phyloP scores from a whole-genome alignment of 1,140 invertebrate genomes.

The Laupala kohalensis region DNA sequence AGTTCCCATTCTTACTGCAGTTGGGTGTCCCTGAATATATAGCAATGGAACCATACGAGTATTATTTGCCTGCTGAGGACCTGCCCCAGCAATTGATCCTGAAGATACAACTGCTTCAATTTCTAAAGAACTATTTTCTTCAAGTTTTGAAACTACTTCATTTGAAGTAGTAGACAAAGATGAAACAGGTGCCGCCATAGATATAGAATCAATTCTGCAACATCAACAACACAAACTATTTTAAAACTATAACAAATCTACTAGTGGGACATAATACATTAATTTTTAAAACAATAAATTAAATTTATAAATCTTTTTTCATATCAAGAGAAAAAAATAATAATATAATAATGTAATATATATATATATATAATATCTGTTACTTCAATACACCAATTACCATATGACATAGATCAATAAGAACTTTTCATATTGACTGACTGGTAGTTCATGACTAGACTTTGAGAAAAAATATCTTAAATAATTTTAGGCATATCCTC shows the following conservation, averaged over 20 bases:
- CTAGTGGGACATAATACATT: neutral
- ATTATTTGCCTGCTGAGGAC: neutral
- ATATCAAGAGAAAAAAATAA: too few species aligned
- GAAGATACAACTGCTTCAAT: neutral
- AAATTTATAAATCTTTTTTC: neutral
- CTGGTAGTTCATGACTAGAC: too few species aligned
- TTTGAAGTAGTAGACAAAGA: neutral
- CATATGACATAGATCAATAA: neutral
- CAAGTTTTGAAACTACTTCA: neutral
- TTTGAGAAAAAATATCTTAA: too few species aligned
- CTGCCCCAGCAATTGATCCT: neutral
- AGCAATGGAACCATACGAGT: constrained; percentile 6
- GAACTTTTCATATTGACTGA: too few species aligned
- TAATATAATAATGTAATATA: neutral
- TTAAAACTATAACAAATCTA: neutral
- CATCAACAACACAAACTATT: neutral
- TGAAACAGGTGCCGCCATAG: constrained; percentile 1
- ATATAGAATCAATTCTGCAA: neutral
- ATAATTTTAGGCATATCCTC: too few species aligned
- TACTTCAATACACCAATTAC: neutral
- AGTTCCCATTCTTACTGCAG: neutral
- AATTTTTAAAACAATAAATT: neutral
- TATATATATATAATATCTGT: neutral
- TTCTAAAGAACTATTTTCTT: neutral
- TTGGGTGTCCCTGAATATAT: neutral